Conservation (phyloP, 2,113 vertebrate genomes). For the Grammomys dolichurus region DNA sequence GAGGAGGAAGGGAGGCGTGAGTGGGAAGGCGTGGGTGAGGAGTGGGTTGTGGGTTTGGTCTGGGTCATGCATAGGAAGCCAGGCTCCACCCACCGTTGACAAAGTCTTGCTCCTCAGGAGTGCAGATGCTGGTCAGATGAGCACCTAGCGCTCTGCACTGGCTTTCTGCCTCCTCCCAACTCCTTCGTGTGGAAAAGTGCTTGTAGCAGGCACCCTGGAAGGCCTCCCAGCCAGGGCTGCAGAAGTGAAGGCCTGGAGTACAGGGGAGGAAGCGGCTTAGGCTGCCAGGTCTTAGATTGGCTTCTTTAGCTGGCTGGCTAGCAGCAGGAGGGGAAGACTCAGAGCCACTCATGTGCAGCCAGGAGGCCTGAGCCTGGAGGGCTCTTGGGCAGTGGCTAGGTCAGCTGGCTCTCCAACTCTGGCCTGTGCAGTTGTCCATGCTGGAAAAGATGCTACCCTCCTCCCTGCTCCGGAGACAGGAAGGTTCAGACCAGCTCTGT, state of each 20-base stretch:
- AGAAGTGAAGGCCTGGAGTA: slow-evolving; percentile 88
- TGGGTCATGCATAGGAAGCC: neutral
- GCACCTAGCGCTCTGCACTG: slow-evolving; percentile 92
- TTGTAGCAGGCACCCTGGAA: slow-evolving; percentile 96
- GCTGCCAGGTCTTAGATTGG: neutral
- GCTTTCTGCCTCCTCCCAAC: slow-evolving; percentile 95
- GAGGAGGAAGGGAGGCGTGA: neutral
- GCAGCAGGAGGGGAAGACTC: neutral
- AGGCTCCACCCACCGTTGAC: slow-evolving; percentile 90
- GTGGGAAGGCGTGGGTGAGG: neutral
- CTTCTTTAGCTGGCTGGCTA: neutral
- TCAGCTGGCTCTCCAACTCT: neutral
- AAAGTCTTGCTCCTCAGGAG: slow-evolving; percentile 94
- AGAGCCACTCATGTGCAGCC: neutral
- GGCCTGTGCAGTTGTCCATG: neutral
- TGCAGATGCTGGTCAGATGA: slow-evolving; percentile 94
- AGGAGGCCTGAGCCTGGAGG: neutral
- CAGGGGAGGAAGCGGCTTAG: neutral
- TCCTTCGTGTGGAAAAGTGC: slow-evolving; percentile 92
- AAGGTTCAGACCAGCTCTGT: neutral
- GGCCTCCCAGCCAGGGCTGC: slow-evolving; percentile 92
- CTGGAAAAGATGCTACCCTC: neutral
- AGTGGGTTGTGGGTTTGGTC: too few species aligned
- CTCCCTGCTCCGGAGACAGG: neutral
- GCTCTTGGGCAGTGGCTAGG: neutral